These are phyloP conservation scores for Heliothis subflexa DNA, from an alignment of 1,140 invertebrate genomes.

Conservation along the genomic window DNA sequence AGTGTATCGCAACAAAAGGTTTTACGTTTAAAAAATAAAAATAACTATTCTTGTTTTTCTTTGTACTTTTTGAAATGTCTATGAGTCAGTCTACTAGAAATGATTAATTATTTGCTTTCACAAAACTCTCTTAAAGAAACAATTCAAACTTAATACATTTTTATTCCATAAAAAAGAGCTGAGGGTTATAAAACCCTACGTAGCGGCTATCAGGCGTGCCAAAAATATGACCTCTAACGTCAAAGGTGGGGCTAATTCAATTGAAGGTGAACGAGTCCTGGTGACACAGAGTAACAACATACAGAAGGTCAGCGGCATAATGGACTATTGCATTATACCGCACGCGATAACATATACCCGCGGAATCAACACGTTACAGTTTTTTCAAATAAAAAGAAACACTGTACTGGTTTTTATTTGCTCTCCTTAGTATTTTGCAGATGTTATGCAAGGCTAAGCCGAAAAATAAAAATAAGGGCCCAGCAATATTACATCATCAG, in stretches of 20 bases:
- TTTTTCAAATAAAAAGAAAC: no score
- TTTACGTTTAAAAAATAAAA: no score
- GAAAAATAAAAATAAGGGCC: no score
- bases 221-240: constrained; percentile 9
- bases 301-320: neutral
- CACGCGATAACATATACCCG: neutral
- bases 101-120: neutral
- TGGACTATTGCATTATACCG: neutral
- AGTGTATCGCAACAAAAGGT: no score
- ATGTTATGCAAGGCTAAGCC: no score
- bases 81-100: neutral
- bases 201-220: neutral
- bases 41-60: no score
- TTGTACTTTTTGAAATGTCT: neutral
- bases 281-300: neutral
- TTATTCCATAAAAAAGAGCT: neutral
- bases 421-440: no score
- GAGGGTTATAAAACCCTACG: neutral
- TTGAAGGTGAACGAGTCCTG: constrained; percentile 2
- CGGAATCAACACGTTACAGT: no score
- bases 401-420: no score
- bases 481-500: no score
- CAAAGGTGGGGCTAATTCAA: constrained; percentile 10
- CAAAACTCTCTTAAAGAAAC: neutral
- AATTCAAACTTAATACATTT: neutral